phyloP scores from a whole-genome alignment of 2,113 vertebrate species.

The Pontoporia blainvillei region DNA sequence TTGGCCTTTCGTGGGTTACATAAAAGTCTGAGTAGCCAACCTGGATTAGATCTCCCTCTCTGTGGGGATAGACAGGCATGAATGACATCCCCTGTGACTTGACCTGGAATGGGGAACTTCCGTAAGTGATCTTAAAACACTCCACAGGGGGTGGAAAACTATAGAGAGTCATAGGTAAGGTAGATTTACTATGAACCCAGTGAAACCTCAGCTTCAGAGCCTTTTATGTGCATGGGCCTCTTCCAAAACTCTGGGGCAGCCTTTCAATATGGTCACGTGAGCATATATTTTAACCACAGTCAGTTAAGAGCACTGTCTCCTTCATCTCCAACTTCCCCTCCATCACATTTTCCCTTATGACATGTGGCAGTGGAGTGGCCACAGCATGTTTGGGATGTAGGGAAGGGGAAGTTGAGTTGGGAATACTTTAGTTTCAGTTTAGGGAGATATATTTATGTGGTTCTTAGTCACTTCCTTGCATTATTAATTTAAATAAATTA shows the following conservation, averaged over 20 bases:
- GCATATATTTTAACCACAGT: neutral
- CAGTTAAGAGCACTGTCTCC: neutral
- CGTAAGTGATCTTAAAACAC: neutral
- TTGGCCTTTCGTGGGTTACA: neutral
- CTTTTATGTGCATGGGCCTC: neutral
- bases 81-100: neutral
- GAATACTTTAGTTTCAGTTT: neutral
- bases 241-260: neutral
- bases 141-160: neutral
- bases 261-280: neutral
- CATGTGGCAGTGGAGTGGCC: neutral
- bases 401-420: neutral
- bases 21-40: neutral
- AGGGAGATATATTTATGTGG: neutral
- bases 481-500: neutral
- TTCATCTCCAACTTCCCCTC: neutral
- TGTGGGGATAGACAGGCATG: neutral
- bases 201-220: neutral
- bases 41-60: neutral
- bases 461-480: neutral
- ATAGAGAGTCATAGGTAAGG: neutral
- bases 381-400: neutral
- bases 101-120: neutral
- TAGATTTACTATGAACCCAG: neutral
- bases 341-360: neutral